Evolutionary conservation across 2,888 invertebrate genomes (phyloP).

Genomic region (Cremastobaeus sp.): DNA sequence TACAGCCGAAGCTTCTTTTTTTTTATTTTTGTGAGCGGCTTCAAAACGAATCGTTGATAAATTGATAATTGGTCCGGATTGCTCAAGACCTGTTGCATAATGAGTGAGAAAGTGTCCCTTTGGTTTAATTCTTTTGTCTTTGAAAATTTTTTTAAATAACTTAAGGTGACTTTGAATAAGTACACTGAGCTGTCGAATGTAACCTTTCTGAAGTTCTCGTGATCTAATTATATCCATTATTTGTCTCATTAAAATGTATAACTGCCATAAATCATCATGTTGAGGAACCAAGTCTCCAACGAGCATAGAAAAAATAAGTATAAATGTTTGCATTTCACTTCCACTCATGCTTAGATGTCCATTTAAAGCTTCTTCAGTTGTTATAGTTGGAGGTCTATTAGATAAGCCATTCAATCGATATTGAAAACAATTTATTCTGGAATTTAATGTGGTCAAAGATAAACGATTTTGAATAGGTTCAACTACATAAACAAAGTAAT

Average conservation of each 20-base stretch:
- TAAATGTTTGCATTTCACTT: constrained; percentile 49
- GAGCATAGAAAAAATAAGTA: constrained; percentile 41
- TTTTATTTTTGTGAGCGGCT: too few species aligned
- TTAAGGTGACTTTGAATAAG: constrained; percentile 19
- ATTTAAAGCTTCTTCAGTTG: constrained; percentile 19
- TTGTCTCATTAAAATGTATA: constrained; percentile 36
- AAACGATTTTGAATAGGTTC: background rate
- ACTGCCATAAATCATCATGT: constrained; percentile 35
- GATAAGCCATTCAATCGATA: background rate
- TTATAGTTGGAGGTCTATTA: constrained; percentile 31
- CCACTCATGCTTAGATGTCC: constrained; percentile 40
- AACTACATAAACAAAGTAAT: constrained; percentile 13
- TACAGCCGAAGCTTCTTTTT: too few species aligned
- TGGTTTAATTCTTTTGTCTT: constrained; percentile 27
- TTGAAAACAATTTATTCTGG: background rate
- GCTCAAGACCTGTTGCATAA: constrained; percentile 24
- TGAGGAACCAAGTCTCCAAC: constrained; percentile 32
- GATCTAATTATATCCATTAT: constrained; percentile 20
- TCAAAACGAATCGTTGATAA: too few species aligned
- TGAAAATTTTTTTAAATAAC: constrained; percentile 23
- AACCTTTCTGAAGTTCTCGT: background rate
- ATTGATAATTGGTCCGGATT: too few species aligned
- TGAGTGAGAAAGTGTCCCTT: constrained; percentile 28
- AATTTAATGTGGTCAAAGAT: background rate
- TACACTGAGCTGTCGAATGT: background rate